Evolutionary conservation across 2,888 invertebrate species (phyloP).

Genomic region (Xanthia icteritia): DNA sequence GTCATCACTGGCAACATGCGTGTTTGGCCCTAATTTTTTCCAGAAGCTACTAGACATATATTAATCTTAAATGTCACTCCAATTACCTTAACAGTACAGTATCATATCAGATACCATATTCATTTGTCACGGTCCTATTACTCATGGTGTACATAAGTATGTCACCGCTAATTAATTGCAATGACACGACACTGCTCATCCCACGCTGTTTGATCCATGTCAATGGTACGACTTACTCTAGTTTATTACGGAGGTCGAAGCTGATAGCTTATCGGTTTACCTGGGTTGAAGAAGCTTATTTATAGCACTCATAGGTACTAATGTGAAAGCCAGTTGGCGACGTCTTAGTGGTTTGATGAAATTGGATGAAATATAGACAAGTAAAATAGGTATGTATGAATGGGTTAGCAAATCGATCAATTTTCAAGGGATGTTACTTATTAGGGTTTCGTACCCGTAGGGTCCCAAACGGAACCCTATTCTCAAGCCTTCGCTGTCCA

Average conservation of each 20-base stretch:
- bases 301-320: not conserved
- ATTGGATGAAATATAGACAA: not conserved
- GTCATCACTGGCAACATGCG: no score
- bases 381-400: not conserved
- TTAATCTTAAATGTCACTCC: not conserved
- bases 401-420: not conserved
- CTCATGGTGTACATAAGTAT: not conserved
- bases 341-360: not conserved
- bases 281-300: not conserved
- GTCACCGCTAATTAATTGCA: slow-evolving; percentile 6
- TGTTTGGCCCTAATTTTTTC: not conserved
- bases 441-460: no score
- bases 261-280: not conserved
- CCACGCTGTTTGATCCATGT: not conserved
- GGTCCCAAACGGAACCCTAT: no score
- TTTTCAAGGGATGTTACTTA: not conserved
- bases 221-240: not conserved
- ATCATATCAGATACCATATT: not conserved
- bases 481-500: no score
- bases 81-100: not conserved
- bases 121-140: slow-evolving; percentile 4
- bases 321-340: not conserved
- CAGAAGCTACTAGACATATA: not conserved
- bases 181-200: slow-evolving; percentile 26
- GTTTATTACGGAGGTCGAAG: slow-evolving; percentile 13